Evolutionary conservation across 1,140 invertebrate species (phyloP).

Genomic region (Apocrypta bakeri): DNA sequence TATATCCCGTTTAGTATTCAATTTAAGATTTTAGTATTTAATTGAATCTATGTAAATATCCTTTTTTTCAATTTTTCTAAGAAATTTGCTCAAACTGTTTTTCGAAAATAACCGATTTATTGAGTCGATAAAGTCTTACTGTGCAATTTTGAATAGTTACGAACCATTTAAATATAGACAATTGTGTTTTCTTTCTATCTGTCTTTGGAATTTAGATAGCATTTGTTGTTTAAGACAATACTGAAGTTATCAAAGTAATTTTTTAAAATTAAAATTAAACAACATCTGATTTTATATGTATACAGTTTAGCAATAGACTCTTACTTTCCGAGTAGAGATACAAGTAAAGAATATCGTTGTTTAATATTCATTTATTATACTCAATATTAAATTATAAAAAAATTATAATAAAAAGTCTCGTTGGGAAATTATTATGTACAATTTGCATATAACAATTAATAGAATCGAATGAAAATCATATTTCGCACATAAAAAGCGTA

Average conservation of each 20-base stretch:
- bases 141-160: no score
- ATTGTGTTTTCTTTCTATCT: no score
- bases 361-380: constrained; percentile 15
- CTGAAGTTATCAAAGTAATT: neutral
- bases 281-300: neutral
- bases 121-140: no score
- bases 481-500: neutral
- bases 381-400: constrained; percentile 49
- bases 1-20: no score
- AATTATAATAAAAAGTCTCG: constrained; percentile 40
- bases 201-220: no score
- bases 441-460: neutral
- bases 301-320: neutral
- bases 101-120: no score
- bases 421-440: constrained; percentile 38
- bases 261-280: neutral
- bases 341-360: neutral
- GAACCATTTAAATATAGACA: no score
- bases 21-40: no score
- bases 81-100: no score
- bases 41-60: no score
- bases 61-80: no score
- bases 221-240: no score
- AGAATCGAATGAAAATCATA: constrained; percentile 12
- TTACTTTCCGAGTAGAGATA: neutral